phyloP scores from a whole-genome alignment of 2,113 vertebrate species.

The Indri indri region DNA sequence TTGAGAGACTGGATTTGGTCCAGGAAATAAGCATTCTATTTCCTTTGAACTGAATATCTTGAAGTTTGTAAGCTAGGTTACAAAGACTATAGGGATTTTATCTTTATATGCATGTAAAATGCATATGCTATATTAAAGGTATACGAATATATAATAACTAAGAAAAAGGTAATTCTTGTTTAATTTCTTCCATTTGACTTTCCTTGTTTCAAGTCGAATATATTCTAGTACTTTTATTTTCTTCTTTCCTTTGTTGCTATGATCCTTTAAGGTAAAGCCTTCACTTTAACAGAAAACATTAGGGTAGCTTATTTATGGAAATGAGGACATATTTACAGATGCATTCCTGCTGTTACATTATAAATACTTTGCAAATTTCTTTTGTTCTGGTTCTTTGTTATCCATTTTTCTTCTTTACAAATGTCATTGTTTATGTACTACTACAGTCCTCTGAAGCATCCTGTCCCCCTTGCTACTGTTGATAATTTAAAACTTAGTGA shows the following conservation, averaged over 20 bases:
- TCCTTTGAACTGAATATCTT: constrained; percentile 40
- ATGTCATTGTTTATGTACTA: constrained; percentile 17
- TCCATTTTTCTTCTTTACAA: constrained; percentile 40
- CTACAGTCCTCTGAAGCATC: constrained; percentile 35
- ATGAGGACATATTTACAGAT: constrained; percentile 21
- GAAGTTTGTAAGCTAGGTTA: constrained; percentile 35
- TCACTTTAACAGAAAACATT: constrained; percentile 43
- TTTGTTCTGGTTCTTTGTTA: background rate
- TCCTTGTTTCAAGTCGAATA: background rate
- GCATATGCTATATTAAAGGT: background rate
- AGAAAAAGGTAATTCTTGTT: constrained; percentile 37
- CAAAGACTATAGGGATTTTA: constrained; percentile 19
- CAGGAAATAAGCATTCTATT: constrained; percentile 56
- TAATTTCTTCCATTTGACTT: constrained; percentile 41
- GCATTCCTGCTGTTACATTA: background rate
- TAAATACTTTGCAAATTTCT: background rate
- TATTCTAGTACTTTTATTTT: background rate
- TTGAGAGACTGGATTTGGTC: constrained; percentile 63
- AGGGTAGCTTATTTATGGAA: constrained; percentile 27
- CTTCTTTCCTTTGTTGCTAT: background rate
- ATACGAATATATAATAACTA: background rate
- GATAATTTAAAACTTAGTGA: constrained; percentile 44
- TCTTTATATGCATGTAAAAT: background rate
- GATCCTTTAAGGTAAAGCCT: background rate
- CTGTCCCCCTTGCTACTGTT: constrained; percentile 43